These are phyloP conservation scores for Dysidea cf. avara DNA, from an alignment of 37 sponge, comb jelly and placozoan species.

Conservation along the genomic window DNA sequence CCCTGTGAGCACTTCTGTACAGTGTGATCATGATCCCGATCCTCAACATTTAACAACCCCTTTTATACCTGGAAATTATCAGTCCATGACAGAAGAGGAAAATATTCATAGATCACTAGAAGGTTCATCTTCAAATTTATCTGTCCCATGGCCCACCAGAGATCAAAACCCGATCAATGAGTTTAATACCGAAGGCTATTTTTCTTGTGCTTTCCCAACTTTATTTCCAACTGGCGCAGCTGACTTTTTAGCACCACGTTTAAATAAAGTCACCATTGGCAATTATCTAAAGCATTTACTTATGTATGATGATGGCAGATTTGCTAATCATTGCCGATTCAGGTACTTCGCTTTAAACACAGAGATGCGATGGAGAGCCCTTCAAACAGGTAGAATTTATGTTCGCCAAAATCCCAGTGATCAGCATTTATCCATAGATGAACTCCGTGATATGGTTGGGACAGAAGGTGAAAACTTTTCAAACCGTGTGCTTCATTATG, in stretches of 20 bases:
- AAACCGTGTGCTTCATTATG: slow-evolving; percentile 43
- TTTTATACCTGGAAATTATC: too few relatives aligned
- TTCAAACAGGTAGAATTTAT: too few relatives aligned
- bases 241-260: slow-evolving; percentile 20
- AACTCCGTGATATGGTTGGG: slow-evolving; percentile 49
- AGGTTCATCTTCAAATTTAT: too few relatives aligned
- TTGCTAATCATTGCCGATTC: slow-evolving; percentile 42
- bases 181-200: slow-evolving; percentile 34
- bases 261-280: neutral
- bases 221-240: slow-evolving; percentile 41
- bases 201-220: too few relatives aligned
- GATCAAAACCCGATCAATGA: slow-evolving; percentile 1
- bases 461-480: slow-evolving; percentile 33
- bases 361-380: slow-evolving; percentile 16
- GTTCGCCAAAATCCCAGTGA: slow-evolving; percentile 22
- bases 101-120: too few relatives aligned
- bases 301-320: too few relatives aligned
- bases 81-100: too few relatives aligned
- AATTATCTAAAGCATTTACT: slow-evolving; percentile 31
- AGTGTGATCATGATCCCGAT: too few relatives aligned
- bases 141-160: too few relatives aligned
- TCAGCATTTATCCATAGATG: slow-evolving; percentile 25
- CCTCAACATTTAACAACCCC: too few relatives aligned
- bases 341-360: slow-evolving; percentile 47
- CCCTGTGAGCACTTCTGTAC: too few relatives aligned